Evolutionary conservation across 2,888 invertebrate genomes (phyloP), one percentile per base, ranked within the genome.

Genomic region (Bruchidius siliquastri): DNA sequence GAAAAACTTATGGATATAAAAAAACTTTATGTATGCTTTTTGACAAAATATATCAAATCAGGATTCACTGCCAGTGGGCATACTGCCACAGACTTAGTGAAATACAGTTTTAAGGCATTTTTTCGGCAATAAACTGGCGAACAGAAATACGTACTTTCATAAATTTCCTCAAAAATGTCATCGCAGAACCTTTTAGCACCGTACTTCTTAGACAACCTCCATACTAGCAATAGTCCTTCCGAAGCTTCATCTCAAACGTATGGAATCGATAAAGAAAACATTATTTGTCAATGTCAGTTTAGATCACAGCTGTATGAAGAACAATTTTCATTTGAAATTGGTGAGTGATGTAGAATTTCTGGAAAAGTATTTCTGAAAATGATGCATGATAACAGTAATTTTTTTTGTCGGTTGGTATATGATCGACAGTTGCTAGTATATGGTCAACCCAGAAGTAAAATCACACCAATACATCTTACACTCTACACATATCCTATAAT

Each of bases 401-500:
- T n/a, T n/a, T n/a, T n/a, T n/a, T n/a, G n/a, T n/a, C n/a, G n/a
- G n/a, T n/a, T 26, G 8, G 3, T 26, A 1, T 13, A 49, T 49
- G 49, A 49, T 13, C 18, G 49, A 18, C 49, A 13, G 49, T 49
- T 18, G 49, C 49, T 49, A 13, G 49, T 49, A 49, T 49, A 13
- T 49, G 3, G 49, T 8, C 13, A 49, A 1, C 49, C 18, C 13
- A 13, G 49, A 49, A 49, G 22, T 68, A 68, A 21, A 68, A 77
- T 76, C 78, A 77, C 76, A 78, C 76, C 75, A 72, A 21, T 22
- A 68, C 22, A 68, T 72, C 72, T 76, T 75, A 30, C 76, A 78
- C 74, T 76, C 73, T 76, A 77, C 76, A 79, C 75, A 75, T 69
- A 72, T 49, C 22, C 73, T 75, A 68, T 68, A 69, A 71, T 81